These are phyloP conservation scores for Haplochromis vanheusdeni DNA, from an alignment of 2,113 vertebrate species.

Conservation along the genomic window DNA sequence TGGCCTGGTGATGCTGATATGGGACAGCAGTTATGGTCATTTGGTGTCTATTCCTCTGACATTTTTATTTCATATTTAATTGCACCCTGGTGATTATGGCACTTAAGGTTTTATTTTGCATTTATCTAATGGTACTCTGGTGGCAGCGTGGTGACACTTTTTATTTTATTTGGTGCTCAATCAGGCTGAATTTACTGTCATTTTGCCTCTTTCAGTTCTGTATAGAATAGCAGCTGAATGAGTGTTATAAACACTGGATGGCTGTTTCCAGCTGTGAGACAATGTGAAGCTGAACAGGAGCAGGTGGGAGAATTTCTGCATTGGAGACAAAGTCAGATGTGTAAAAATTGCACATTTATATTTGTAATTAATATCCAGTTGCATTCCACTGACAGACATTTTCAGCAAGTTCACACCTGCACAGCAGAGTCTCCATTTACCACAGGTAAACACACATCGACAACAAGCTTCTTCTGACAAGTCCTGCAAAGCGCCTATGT, in stretches of 20 bases:
- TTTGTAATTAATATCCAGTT: not conserved
- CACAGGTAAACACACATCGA: not conserved
- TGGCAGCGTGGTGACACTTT: slow-evolving; percentile 24
- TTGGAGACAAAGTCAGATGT: not conserved
- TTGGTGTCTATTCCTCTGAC: slow-evolving; percentile 44
- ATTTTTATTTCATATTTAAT: slow-evolving; percentile 64
- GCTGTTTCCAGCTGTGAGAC: not conserved
- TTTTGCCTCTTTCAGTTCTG: not conserved
- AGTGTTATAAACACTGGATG: not conserved
- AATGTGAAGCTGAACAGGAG: not conserved
- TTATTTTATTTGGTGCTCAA: slow-evolving; percentile 43
- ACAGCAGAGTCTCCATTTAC: not conserved
- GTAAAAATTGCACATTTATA: not conserved
- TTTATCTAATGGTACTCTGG: slow-evolving; percentile 54
- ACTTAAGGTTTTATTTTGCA: slow-evolving; percentile 55
- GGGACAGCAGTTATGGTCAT: slow-evolving; percentile 35
- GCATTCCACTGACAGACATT: not conserved
- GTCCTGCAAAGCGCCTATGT: not conserved
- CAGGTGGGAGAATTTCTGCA: not conserved
- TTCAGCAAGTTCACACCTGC: not conserved
- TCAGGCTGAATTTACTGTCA: slow-evolving; percentile 47
- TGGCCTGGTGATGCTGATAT: slow-evolving; percentile 58
- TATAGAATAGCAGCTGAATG: not conserved
- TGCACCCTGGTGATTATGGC: slow-evolving; percentile 45
- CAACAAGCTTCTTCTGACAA: not conserved